Percentiles rank a stretch among this genome's conserved stretches.
phyloP scores from a whole-genome alignment of 2,113 vertebrate genomes.

The Pseudorasbora parva region DNA sequence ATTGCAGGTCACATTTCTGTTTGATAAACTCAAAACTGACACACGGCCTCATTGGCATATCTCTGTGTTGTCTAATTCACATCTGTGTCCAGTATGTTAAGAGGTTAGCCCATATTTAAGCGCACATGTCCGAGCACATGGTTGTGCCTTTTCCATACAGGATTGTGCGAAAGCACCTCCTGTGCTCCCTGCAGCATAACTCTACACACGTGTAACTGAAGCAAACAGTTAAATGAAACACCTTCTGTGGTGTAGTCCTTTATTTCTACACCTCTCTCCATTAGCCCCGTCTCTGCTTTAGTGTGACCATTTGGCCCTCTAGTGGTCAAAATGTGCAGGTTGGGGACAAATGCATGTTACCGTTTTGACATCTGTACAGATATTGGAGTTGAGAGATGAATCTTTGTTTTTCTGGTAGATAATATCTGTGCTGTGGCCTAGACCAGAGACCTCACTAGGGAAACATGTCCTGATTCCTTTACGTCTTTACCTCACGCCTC shows the following conservation, averaged over 20 bases:
- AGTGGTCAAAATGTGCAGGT: constrained; percentile 6
- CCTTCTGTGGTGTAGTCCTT: neutral
- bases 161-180: neutral
- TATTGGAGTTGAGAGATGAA: neutral
- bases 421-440: neutral
- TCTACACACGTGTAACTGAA: constrained; percentile 1
- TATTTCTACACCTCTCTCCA: neutral
- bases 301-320: constrained; percentile 22
- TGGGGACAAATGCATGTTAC: neutral
- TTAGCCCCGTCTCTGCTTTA: neutral
- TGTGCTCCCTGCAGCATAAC: neutral
- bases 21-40: neutral
- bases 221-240: neutral
- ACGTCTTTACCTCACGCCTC: neutral
- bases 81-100: neutral
- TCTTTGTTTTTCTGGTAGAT: neutral
- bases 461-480: neutral
- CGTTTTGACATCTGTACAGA: neutral
- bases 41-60: neutral
- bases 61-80: neutral
- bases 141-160: constrained; percentile 48
- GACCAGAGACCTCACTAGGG: neutral
- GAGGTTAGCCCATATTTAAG: neutral
- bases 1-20: constrained; percentile 2
- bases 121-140: neutral